Percentiles rank a stretch among this genome's conserved stretches.
These are phyloP conservation scores for Cephus pygmeus DNA, from an alignment of 2,888 invertebrate genomes.

Conservation along the genomic window DNA sequence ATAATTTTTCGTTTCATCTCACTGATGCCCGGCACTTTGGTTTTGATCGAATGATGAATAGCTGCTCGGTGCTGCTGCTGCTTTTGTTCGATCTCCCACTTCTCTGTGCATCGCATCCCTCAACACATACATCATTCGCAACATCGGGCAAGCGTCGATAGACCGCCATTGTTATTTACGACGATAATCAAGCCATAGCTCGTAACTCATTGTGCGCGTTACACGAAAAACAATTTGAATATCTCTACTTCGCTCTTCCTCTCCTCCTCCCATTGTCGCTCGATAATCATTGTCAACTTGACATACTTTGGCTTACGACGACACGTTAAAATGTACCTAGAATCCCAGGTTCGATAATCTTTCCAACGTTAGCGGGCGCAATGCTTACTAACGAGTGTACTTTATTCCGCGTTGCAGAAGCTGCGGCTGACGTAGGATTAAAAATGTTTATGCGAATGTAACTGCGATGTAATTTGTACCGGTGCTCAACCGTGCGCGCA, in stretches of 20 bases:
- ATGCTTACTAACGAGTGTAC: constrained; percentile 52
- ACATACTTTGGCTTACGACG: no score
- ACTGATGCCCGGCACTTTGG: no score
- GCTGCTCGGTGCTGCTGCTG: no score
- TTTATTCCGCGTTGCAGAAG: constrained; percentile 50
- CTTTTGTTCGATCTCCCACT: no score
- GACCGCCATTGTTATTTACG: constrained; percentile 53
- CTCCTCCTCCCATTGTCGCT: no score
- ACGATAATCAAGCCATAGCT: constrained; percentile 46
- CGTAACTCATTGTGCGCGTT: constrained; percentile 13
- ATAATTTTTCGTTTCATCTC: not conserved
- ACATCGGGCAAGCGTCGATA: constrained; percentile 53
- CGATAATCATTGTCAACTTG: no score
- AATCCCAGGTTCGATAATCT: constrained; percentile 37
- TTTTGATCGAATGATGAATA: no score
- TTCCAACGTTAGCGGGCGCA: constrained; percentile 52
- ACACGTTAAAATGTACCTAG: no score
- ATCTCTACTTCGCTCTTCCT: not conserved
- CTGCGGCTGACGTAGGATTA: constrained; percentile 52
- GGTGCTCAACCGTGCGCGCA: no score
- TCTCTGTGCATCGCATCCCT: constrained; percentile 16
- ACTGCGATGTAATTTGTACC: constrained; percentile 38
- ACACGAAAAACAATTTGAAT: not conserved
- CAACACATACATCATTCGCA: constrained; percentile 42
- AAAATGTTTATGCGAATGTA: constrained; percentile 50